These are phyloP conservation scores for Cettia cetti DNA, from an alignment of 2,113 vertebrate species.

Conservation along the genomic window DNA sequence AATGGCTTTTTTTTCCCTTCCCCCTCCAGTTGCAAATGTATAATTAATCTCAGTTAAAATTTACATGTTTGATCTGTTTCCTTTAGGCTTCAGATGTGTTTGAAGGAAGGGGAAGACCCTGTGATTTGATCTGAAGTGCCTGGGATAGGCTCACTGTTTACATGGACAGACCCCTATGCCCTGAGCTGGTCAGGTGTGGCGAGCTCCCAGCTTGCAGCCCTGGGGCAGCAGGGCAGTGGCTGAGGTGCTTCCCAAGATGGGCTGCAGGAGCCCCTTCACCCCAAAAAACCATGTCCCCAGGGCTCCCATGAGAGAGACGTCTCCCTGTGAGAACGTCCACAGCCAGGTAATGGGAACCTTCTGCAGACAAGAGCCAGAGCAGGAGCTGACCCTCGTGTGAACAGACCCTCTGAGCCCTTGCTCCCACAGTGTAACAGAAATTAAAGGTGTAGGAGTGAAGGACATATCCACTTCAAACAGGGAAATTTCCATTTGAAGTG, in stretches of 20 bases:
- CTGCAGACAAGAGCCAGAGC: background rate
- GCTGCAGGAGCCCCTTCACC: background rate
- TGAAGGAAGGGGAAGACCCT: background rate
- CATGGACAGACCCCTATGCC: rapidly evolving
- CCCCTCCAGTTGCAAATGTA: background rate
- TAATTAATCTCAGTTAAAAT: slow-evolving; percentile 43
- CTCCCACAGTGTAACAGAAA: background rate
- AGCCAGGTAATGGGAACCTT: background rate
- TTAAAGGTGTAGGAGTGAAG: slow-evolving; percentile 1
- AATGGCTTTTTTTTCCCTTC: background rate
- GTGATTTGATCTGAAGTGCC: background rate
- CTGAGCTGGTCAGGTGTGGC: background rate
- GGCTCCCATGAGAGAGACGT: rapidly evolving
- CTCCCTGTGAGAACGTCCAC: background rate
- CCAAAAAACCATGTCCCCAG: background rate
- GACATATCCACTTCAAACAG: slow-evolving; percentile 48
- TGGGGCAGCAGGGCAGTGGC: background rate
- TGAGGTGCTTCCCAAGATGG: background rate
- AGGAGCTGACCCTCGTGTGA: background rate
- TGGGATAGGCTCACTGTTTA: background rate
- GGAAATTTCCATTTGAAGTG: slow-evolving; percentile 66
- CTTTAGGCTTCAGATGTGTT: slow-evolving; percentile 4
- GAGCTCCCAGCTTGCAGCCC: background rate
- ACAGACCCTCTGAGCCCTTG: rapidly evolving
- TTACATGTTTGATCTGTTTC: slow-evolving; percentile 51